phyloP scores from a whole-genome alignment of 2,113 vertebrate genomes.

The Talpa occidentalis region DNA sequence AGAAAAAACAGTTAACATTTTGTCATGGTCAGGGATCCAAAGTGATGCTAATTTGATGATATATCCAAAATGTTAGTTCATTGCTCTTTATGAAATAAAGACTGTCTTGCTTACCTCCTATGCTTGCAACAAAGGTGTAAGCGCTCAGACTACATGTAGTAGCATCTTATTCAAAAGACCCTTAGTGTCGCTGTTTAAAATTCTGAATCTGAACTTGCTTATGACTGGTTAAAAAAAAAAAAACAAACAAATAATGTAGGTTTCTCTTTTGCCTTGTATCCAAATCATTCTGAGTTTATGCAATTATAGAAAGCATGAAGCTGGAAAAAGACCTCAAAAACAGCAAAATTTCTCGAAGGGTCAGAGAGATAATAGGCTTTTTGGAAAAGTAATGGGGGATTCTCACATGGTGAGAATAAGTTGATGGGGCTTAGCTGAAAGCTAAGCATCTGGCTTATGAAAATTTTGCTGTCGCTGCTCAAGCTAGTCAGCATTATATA shows the following conservation, averaged over 20 bases:
- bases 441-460: conserved; percentile 77
- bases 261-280: not conserved
- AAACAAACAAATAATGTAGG: not conserved
- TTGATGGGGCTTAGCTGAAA: conserved; percentile 68
- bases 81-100: not conserved
- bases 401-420: conserved; percentile 43
- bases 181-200: not conserved
- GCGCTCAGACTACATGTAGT: not conserved
- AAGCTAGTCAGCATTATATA: conserved; percentile 81
- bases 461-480: conserved; percentile 80
- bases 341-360: conserved; percentile 56
- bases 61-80: not conserved
- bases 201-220: conserved; percentile 49
- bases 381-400: conserved; percentile 39
- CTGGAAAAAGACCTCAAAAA: not conserved
- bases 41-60: not conserved
- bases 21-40: not conserved
- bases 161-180: not conserved
- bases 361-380: conserved; percentile 40
- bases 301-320: not conserved
- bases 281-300: conserved; percentile 33
- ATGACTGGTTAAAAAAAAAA: not conserved
- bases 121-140: not conserved
- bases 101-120: not conserved
- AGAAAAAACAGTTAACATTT: not conserved